A percentile compares a stretch with the other conserved stretches of the same genome.
Conservation (phyloP, 2,113 vertebrate species). For the Amazona vittata region DNA sequence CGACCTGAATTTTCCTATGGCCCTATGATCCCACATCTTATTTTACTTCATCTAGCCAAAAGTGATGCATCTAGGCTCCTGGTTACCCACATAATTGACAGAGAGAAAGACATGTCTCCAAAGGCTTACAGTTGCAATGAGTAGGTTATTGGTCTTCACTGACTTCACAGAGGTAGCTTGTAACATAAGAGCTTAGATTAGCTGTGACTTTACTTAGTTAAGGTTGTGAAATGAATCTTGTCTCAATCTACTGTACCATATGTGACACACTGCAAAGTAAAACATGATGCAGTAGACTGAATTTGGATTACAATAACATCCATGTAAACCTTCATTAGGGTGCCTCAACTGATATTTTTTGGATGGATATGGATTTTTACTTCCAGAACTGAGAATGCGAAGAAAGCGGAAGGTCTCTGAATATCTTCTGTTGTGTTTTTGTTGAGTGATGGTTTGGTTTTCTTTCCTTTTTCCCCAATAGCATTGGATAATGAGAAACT, state of each 20-base stretch:
- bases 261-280: not conserved
- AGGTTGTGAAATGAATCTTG: not conserved
- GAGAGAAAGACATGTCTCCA: not conserved
- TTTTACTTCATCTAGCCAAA: not conserved
- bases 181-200: not conserved
- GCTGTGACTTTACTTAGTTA: not conserved
- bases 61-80: not conserved
- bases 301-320: not conserved
- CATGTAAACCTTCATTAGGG: not conserved
- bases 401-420: not conserved
- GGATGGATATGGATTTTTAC: accelerated
- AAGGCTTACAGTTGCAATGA: not conserved
- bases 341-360: not conserved
- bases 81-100: accelerated
- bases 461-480: not conserved
- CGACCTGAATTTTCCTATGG: not conserved
- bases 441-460: not conserved
- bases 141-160: not conserved
- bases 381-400: not conserved
- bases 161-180: not conserved
- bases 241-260: not conserved
- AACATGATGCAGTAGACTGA: not conserved
- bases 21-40: not conserved
- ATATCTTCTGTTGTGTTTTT: not conserved
- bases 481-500: not conserved